A percentile compares a stretch with the other conserved stretches of the same genome.
Evolutionary conservation across 2,113 vertebrate species (phyloP).

Genomic region (Otocyon megalotis): DNA sequence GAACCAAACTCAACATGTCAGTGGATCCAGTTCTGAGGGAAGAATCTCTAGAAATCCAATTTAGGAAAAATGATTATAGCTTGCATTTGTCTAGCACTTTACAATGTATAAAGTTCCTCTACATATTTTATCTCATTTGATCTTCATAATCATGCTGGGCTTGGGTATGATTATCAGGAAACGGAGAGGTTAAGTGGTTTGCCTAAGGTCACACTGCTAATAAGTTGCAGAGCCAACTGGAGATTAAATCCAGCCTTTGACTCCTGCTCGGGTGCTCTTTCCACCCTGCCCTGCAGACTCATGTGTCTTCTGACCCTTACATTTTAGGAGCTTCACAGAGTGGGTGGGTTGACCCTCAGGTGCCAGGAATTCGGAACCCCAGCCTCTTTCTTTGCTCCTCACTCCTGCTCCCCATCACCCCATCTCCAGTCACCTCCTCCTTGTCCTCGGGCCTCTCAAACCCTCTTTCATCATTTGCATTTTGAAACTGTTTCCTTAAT

Average conservation of each 20-base stretch:
- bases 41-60: constrained; percentile 43
- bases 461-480: constrained; percentile 76
- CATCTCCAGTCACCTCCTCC: constrained; percentile 49
- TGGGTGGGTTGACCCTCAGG: not conserved
- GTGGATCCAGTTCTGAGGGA: constrained; percentile 21
- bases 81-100: constrained; percentile 13
- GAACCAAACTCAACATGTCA: constrained; percentile 37
- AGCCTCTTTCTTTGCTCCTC: not conserved
- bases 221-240: constrained; percentile 42
- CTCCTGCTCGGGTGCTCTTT: constrained; percentile 28
- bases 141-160: constrained; percentile 32
- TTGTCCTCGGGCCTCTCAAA: constrained; percentile 27
- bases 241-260: constrained; percentile 72
- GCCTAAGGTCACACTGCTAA: constrained; percentile 71
- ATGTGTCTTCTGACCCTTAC: not conserved
- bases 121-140: constrained; percentile 46
- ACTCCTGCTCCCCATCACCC: not conserved
- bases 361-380: constrained; percentile 3
- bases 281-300: not conserved
- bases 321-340: constrained; percentile 23
- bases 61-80: constrained; percentile 28
- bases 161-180: constrained; percentile 56
- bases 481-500: constrained; percentile 86
- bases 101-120: constrained; percentile 37
- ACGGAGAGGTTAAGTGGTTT: constrained; percentile 70